Evolutionary conservation across 2,888 invertebrate species (phyloP), one percentile per base, ranked within the genome.

Genomic region (Chironomus tentans): DNA sequence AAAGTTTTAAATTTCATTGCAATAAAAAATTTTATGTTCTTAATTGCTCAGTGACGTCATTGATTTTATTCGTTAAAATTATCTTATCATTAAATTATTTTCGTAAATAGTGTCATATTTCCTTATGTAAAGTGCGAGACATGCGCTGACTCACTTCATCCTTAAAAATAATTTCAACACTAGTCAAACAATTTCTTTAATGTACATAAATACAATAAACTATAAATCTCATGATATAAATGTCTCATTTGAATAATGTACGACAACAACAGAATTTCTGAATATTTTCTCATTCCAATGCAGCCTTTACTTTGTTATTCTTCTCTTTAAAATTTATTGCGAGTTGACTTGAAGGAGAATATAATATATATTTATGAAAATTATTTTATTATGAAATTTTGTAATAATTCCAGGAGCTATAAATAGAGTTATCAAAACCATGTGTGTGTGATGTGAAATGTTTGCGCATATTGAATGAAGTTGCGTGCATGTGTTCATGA

Each of bases 321-420:
- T 7, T 22, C 15, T 22, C 21, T 56, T 28, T 7, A 18, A 72
- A 50, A 72, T 72, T 72, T 72, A 72, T 72, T n/a, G 72, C 62
- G 38, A 72, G 72, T 50, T 62, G 38, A 50, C 21, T 22, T 71
- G 56, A 72, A 38, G 18, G 15, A n/a, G 72, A 72, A 50, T 3
- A 24, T 4, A 24, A 3, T 24, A 3, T n/a, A n/a, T 28, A 38
- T 38, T 38, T 38, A 38, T 38, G 38, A 38, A 38, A 38, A 38
- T 38, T 38, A 38, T 38, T 38, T 38, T 38, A 38, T 38, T 38
- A 38, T 38, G 38, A 38, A 38, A 10, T 21, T 72, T 72, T 50
- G 72, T 72, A 72, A 72, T 72, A 72, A 61, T 72, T 72, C 72
- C 72, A 61, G 72, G 18, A 61, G 72, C 72, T 72, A 72, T 72